phyloP scores from a whole-genome alignment of 1,140 invertebrate genomes.

The Caenorhabditis remanei region DNA sequence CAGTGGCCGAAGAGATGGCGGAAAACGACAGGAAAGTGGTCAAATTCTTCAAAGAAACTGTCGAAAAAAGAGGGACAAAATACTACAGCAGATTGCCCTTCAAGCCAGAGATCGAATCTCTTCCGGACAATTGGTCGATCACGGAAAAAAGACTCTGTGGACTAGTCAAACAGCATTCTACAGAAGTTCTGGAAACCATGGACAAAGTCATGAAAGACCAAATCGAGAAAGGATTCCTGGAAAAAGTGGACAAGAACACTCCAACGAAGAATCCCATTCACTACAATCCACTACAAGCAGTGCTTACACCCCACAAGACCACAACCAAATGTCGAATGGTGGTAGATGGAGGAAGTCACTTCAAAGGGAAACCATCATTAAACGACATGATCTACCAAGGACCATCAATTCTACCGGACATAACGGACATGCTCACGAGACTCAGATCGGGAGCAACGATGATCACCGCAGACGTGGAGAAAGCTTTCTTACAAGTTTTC shows the following conservation, averaged over 20 bases:
- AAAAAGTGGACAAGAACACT: conserved; percentile 24
- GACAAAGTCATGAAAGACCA: conserved; percentile 61
- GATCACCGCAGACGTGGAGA: conserved; percentile 63
- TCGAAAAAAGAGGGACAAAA: conserved; percentile 29
- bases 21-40: background rate
- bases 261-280: background rate
- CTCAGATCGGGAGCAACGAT: conserved; percentile 53
- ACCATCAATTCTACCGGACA: conserved; percentile 42
- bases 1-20: background rate
- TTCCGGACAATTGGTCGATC: conserved; percentile 10
- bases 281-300: conserved; percentile 79
- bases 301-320: conserved; percentile 71
- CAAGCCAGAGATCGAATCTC: background rate
- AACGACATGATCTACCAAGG: conserved; percentile 74
- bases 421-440: conserved; percentile 52
- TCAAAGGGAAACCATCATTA: conserved; percentile 69
- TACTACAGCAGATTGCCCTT: conserved; percentile 31
- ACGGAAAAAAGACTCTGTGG: background rate
- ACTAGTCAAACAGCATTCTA: conserved; percentile 37
- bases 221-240: conserved; percentile 50
- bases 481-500: conserved; percentile 67
- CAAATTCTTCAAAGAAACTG: conserved; percentile 5
- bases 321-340: conserved; percentile 77
- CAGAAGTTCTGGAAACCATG: conserved; percentile 48
- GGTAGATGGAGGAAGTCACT: conserved; percentile 76